Conservation (phyloP, 2,888 invertebrate genomes). For the Ditula angustiorana region DNA sequence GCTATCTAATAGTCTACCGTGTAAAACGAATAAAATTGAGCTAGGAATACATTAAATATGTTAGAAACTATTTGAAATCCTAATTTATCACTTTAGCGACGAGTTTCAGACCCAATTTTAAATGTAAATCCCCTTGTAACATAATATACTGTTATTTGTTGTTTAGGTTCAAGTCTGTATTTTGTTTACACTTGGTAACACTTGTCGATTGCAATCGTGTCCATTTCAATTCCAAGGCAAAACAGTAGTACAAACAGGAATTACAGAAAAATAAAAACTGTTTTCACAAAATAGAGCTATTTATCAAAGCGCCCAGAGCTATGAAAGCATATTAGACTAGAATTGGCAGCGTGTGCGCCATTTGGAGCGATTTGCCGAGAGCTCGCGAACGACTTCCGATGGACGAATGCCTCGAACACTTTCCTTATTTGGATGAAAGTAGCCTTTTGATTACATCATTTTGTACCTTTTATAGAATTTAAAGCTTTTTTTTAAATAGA, state of each 20-base stretch:
- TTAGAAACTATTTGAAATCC: too few relatives aligned
- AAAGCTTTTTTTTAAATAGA: neutral
- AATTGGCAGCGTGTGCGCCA: conserved; percentile 62
- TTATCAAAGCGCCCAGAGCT: conserved; percentile 41
- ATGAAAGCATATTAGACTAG: conserved; percentile 48
- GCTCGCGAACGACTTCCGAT: conserved; percentile 68
- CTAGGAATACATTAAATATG: too few relatives aligned
- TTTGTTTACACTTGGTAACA: neutral
- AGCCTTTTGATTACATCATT: conserved; percentile 67
- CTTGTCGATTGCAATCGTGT: neutral
- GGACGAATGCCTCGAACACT: conserved; percentile 64
- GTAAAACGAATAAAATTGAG: too few relatives aligned
- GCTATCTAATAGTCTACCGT: too few relatives aligned
- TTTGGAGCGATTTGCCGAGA: conserved; percentile 65
- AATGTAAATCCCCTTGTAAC: too few relatives aligned
- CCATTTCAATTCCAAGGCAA: neutral
- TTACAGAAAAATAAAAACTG: conserved; percentile 8
- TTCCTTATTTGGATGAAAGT: conserved; percentile 64
- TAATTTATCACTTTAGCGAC: too few relatives aligned
- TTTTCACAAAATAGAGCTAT: conserved; percentile 37
- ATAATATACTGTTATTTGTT: too few relatives aligned
- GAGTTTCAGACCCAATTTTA: too few relatives aligned
- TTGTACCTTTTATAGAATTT: conserved; percentile 47
- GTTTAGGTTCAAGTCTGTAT: neutral
- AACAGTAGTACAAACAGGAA: neutral